These are phyloP conservation scores for Macrobrachium nipponense DNA, from an alignment of 1,140 invertebrate species.

Conservation along the genomic window DNA sequence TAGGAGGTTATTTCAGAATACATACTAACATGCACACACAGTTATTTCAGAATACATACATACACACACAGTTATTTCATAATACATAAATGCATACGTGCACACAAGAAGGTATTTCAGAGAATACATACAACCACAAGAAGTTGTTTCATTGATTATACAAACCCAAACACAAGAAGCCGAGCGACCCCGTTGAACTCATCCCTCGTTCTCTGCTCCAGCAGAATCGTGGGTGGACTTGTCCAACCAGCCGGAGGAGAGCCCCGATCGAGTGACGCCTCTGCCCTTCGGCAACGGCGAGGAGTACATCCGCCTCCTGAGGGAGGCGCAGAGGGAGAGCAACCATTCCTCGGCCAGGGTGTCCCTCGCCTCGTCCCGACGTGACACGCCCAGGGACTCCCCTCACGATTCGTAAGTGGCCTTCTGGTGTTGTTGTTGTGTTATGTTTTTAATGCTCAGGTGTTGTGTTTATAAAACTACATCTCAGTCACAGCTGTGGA, in stretches of 20 bases:
- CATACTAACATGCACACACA: no score
- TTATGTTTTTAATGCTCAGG: no score
- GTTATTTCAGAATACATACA: no score
- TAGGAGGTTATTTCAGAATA: no score
- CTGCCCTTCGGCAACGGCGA: slow-evolving; percentile 70
- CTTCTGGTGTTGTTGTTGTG: no score
- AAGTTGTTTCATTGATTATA: no score
- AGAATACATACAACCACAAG: no score
- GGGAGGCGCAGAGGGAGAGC: slow-evolving; percentile 88
- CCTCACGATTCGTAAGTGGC: slow-evolving; percentile 65
- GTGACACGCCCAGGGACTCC: slow-evolving; percentile 70
- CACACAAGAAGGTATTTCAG: no score
- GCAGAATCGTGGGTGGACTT: slow-evolving; percentile 90
- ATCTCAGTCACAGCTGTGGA: no score
- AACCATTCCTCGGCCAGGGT: slow-evolving; percentile 85
- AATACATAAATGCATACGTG: no score
- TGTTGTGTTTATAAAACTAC: no score
- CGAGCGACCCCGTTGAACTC: neutral
- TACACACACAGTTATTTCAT: no score
- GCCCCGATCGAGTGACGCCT: slow-evolving; percentile 76
- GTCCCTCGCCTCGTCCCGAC: slow-evolving; percentile 80
- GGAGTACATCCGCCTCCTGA: slow-evolving; percentile 84
- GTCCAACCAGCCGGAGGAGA: slow-evolving; percentile 67
- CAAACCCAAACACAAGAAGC: neutral
- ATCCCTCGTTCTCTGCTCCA: slow-evolving; percentile 56